Conservation (phyloP, 1,140 invertebrate genomes). For the Gonatopus flavifemur region DNA sequence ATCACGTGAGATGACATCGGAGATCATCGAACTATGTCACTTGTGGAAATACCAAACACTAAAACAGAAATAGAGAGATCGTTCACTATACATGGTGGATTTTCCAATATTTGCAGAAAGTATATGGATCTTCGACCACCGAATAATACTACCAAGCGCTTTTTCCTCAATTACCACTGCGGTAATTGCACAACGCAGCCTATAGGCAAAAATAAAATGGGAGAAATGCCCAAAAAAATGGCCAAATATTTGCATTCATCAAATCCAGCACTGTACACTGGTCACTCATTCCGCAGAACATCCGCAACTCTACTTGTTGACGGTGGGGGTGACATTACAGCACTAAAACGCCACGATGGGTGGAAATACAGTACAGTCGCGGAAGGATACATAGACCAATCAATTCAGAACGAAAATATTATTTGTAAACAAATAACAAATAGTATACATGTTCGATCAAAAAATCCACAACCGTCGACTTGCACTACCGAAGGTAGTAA, state of each 20-base stretch:
- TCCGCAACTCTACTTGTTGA: constrained; percentile 1
- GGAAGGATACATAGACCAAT: neutral
- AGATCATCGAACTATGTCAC: neutral
- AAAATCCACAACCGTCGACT: too few relatives aligned
- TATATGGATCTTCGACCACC: neutral
- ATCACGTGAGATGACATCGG: neutral
- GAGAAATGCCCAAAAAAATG: neutral
- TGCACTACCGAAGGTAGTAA: too few relatives aligned
- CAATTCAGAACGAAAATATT: neutral
- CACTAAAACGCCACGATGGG: neutral
- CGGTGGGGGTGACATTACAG: neutral
- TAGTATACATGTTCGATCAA: too few relatives aligned
- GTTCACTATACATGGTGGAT: neutral
- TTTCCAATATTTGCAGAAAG: neutral
- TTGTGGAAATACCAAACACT: neutral
- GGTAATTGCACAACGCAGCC: neutral
- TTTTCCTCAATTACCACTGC: neutral
- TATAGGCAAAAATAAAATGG: neutral
- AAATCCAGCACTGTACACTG: neutral
- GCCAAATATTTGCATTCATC: neutral
- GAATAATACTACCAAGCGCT: neutral
- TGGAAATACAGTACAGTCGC: neutral
- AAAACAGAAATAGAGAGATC: neutral
- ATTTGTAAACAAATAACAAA: neutral
- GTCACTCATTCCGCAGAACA: neutral